Conservation (phyloP, 2,888 invertebrate species). For the Spodoptera littoralis region DNA sequence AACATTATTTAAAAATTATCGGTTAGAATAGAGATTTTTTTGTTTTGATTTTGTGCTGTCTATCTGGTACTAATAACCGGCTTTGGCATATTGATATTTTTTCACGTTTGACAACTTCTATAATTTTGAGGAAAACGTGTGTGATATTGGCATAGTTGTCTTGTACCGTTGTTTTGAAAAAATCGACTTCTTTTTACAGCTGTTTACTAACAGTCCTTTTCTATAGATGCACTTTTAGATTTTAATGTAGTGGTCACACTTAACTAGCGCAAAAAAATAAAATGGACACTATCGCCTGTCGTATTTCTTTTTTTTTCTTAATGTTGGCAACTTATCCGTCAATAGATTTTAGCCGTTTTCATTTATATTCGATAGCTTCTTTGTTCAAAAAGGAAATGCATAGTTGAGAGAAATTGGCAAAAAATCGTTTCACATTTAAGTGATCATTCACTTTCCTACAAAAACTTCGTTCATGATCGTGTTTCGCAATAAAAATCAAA, state of each 20-base stretch:
- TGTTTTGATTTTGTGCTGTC: not conserved
- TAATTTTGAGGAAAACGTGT: conserved; percentile 3
- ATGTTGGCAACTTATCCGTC: no score
- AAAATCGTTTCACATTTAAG: conserved; percentile 19
- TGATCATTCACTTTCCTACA: conserved; percentile 24
- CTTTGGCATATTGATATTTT: conserved; percentile 13
- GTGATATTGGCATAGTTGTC: not conserved
- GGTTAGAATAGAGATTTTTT: conserved; percentile 17
- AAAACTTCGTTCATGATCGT: conserved; percentile 17
- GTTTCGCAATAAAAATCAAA: conserved; percentile 21
- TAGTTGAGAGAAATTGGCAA: conserved; percentile 4
- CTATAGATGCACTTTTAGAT: no score
- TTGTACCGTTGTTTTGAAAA: no score
- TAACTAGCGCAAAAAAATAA: no score
- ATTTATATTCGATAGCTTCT: no score
- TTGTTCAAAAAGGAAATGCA: not conserved
- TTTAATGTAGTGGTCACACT: no score
- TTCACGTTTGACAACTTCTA: conserved; percentile 2
- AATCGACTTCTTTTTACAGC: no score
- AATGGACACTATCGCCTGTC: no score
- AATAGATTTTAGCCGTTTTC: no score
- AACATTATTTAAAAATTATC: not conserved
- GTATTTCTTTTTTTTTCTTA: no score
- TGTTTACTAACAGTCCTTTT: no score
- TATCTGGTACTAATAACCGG: conserved; percentile 15